Conservation (phyloP, 2,797 vertebrate genomes). For the Pipistrellus kuhlii region DNA sequence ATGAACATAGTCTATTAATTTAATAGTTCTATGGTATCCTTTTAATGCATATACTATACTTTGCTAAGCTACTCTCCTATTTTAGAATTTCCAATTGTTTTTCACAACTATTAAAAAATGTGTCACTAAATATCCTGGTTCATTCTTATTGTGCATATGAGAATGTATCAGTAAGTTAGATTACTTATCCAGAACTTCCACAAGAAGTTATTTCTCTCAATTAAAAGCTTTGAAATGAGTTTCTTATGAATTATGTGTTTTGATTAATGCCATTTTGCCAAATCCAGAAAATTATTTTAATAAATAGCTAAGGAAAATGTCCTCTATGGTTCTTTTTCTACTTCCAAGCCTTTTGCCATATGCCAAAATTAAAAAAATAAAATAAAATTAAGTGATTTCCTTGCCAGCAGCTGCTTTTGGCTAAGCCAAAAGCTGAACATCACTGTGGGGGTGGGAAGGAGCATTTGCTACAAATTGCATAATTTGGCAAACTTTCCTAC, state of each 20-base stretch:
- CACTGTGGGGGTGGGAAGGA: background rate
- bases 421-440: slow-evolving; percentile 42
- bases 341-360: slow-evolving; percentile 48
- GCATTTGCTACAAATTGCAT: slow-evolving; percentile 42
- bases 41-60: background rate
- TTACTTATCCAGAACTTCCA: slow-evolving; percentile 21
- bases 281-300: slow-evolving; percentile 39
- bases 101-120: background rate
- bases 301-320: slow-evolving; percentile 54
- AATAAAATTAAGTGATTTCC: slow-evolving; percentile 34
- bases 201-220: slow-evolving; percentile 12
- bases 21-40: background rate
- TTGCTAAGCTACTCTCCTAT: background rate
- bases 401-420: slow-evolving; percentile 64
- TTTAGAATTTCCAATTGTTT: background rate
- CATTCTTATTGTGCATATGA: background rate
- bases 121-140: background rate
- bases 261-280: slow-evolving; percentile 21
- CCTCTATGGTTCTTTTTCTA: slow-evolving; percentile 28
- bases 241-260: slow-evolving; percentile 37
- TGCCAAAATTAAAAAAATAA: slow-evolving; percentile 26
- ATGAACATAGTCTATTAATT: background rate
- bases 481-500: slow-evolving; percentile 45
- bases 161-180: background rate
- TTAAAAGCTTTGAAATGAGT: slow-evolving; percentile 14